Evolutionary conservation across 2,113 vertebrate genomes (phyloP).

Genomic region (Polypterus senegalus): DNA sequence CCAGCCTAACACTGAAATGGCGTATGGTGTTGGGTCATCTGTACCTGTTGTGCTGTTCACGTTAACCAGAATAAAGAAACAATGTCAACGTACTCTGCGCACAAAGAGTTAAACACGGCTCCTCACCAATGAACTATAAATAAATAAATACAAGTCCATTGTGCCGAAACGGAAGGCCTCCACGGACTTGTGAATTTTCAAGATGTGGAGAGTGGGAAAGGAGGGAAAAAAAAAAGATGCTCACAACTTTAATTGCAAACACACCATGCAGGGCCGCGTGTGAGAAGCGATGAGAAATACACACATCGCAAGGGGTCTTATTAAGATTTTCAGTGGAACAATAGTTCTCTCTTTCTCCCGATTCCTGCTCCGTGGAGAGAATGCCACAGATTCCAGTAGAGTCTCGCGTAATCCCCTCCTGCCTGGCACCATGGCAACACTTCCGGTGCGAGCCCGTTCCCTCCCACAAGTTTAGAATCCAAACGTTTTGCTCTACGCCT

Average conservation of each 20-base stretch:
- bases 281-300: not conserved
- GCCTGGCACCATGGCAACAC: not conserved
- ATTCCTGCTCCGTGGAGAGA: not conserved
- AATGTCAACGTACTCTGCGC: no score
- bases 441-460: conserved; percentile 6
- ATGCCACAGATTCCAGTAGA: conserved; percentile 20
- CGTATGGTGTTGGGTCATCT: no score
- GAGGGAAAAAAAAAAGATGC: not conserved
- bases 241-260: not conserved
- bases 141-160: no score
- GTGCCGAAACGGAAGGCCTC: no score
- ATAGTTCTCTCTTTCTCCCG: not conserved
- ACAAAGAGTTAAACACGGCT: no score
- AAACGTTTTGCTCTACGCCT: no score
- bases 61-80: no score
- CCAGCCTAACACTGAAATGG: no score
- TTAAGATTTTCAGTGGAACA: not conserved
- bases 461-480: no score
- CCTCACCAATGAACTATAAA: no score
- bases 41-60: no score
- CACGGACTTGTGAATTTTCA: no score
- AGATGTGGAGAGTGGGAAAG: not conserved
- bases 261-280: not conserved
- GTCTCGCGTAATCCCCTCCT: conserved; percentile 4
- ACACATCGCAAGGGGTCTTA: not conserved